Evolutionary conservation across 2,113 vertebrate genomes (phyloP).

Genomic region (Hemiprocne comata): DNA sequence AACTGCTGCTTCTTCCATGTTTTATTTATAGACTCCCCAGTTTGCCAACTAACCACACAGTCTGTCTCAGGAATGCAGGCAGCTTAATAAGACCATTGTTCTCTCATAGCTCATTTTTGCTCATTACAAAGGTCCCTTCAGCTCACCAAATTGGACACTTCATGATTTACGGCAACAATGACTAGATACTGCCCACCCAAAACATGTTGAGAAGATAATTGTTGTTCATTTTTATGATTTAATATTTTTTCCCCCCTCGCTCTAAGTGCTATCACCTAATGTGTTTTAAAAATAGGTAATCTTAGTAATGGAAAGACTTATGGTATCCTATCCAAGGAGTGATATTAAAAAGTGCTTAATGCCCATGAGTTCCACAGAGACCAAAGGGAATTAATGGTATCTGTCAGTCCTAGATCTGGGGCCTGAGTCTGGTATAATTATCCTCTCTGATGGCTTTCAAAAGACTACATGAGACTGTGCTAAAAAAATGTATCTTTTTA

Average conservation of each 20-base stretch:
- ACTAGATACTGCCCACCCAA: background rate
- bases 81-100: constrained; percentile 7
- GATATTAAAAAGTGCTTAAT: background rate
- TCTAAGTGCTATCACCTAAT: background rate
- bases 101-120: background rate
- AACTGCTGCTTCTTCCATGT: background rate
- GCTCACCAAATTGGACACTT: background rate
- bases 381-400: background rate
- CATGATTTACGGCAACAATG: background rate
- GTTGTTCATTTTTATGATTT: background rate
- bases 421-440: background rate
- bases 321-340: background rate
- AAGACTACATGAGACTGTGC: background rate
- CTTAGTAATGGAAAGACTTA: background rate
- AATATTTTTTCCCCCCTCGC: background rate
- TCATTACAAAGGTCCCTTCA: background rate
- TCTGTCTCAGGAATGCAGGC: constrained; percentile 23
- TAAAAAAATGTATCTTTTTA: background rate
- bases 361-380: background rate
- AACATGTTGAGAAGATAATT: background rate
- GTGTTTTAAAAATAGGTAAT: background rate
- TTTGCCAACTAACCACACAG: constrained; percentile 21
- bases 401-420: background rate
- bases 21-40: constrained; percentile 35
- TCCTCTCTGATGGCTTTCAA: background rate